Base-by-base conservation (phyloP, 2,797 vertebrate species). In the Siniperca scherzeri region DNA sequence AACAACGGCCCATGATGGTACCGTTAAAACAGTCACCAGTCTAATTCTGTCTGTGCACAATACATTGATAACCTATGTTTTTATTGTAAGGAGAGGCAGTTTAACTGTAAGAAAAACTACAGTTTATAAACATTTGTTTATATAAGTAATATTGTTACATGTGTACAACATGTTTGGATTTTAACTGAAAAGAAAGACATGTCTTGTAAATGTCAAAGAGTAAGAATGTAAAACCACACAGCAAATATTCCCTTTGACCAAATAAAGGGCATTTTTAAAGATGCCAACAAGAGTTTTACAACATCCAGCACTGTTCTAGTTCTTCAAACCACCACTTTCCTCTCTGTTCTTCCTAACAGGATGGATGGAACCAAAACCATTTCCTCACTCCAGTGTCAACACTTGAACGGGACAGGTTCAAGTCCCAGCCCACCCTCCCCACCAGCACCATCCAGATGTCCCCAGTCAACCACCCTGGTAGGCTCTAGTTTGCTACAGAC, bases 301-400 rank as follows among this genome's bases (percentile, higher is more conserved):
- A 38, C 21, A 48, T 40, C 2, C 52, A 74, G 19, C 40, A 5
- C 30, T 65, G 67, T 52, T 79, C 27, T 42, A 25, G 38, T 69
- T 50, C 53, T 69, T 84, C 53, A 64, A 69, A 88, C 46, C 22
- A 12, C 30, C 27, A 12, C 3, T 30, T 72, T 68, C 36, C 40
- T 44, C 25, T 60, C 44, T 76, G 44, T 77, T 53, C 73, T 40
- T 36, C 9, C 38, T 4, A 7, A 80, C 90, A 99, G 99, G 98
- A 99, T 40, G 99, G 99, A 84, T 99, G 99, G 99, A 99, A 97
- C 96, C 99, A 99, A 93, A 99, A 98, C 96, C 98, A 99, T 93
- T 99, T 99, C 95, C 96, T 99, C 91, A 99, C 98, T 44, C 98
- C 98, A 1, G 97, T 98, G 65, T 98, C 98, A 17, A 99, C 98